Evolutionary conservation across 2,113 vertebrate genomes (phyloP).

Genomic region (Lophius piscatorius): DNA sequence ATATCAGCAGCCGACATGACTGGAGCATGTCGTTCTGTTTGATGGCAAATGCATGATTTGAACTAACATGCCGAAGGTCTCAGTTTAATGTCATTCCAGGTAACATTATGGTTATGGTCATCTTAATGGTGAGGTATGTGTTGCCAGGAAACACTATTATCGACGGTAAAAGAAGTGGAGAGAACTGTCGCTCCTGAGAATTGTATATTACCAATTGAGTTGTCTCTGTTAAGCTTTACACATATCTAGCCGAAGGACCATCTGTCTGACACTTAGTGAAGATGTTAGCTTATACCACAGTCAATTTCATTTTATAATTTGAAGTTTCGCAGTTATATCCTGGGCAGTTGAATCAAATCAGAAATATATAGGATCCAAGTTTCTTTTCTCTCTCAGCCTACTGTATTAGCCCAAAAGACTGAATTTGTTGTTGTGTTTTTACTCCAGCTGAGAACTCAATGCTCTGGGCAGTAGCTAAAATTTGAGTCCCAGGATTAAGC

Average conservation of each 20-base stretch:
- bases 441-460: constrained; percentile 60
- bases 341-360: constrained; percentile 12
- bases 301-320: constrained; percentile 20
- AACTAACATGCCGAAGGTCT: constrained; percentile 20
- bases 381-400: constrained; percentile 14
- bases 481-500: constrained; percentile 80
- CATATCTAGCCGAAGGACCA: constrained; percentile 12
- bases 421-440: constrained; percentile 63
- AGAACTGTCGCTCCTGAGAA: constrained; percentile 7
- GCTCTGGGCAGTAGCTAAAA: constrained; percentile 75
- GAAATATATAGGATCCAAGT: constrained; percentile 32
- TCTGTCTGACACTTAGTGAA: constrained; percentile 1
- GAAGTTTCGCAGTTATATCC: constrained; percentile 24
- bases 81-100: background rate
- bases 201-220: constrained; percentile 42
- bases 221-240: constrained; percentile 2
- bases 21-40: constrained; percentile 4
- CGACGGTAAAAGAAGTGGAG: background rate
- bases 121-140: constrained; percentile 11
- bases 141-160: background rate
- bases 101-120: background rate
- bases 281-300: constrained; percentile 30
- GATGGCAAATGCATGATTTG: constrained; percentile 32
- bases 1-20: constrained; percentile 15
- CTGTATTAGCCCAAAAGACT: constrained; percentile 27